Base-by-base conservation (phyloP, 2,888 invertebrate genomes). In the Julus scandinavius region DNA sequence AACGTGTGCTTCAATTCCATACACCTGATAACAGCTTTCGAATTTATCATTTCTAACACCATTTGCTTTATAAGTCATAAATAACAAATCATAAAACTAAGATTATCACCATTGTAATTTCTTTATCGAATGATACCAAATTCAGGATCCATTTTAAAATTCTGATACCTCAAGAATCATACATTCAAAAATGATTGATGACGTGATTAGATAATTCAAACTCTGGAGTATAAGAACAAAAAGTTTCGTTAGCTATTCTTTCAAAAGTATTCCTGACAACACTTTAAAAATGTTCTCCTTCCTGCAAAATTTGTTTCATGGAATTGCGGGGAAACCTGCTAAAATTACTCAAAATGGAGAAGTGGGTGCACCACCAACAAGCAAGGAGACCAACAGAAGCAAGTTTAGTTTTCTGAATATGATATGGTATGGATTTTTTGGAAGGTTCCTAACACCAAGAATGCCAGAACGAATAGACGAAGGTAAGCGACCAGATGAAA, bases 271-370 rank as follows among this genome's bases (percentile, higher is more conserved):
- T 29, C 29, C 7, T 7, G 3, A 29, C n/a, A 9, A 7, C 11
- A 54, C 9, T 29, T 72, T 29, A 20, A 72, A 72, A 20, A 72
- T 72, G 72, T 29, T 29, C 9, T 29, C 72, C 7, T 72, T 72
- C 29, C 29, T 72, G 29, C 72, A 29, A 9, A 72, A 72, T 72
- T 72, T 72, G 5, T 11, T 72, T 5, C 29, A 72, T 5, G 72
- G 72, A 72, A 1, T n/a, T 29, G 7, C 11, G 29, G 29, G 29
- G 29, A 72, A 29, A 29, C 72, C 20, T 9, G 72, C 72, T 29
- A 72, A 11, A 72, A 72, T 72, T 72, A 72, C 72, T 72, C 72
- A 72, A 29, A 72, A 72, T 72, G 72, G 72, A 72, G 72, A 72
- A 72, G 9, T 72, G 72, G 72, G 72, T 20, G 72, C 9, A n/a